Evolutionary conservation across 2,888 invertebrate species (phyloP).

Genomic region (Zele albiditarsus): DNA sequence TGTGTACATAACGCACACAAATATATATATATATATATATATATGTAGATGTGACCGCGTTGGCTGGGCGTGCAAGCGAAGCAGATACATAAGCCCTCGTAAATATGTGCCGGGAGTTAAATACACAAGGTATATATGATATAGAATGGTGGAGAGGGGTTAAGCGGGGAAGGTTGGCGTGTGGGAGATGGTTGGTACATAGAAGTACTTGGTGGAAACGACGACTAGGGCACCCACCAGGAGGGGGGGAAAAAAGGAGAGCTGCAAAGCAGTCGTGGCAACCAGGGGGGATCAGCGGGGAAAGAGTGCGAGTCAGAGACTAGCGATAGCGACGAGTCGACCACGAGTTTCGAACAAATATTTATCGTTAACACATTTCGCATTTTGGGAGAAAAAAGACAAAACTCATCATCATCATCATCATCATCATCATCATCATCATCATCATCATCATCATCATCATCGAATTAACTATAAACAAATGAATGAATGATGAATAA

Average conservation of each 20-base stretch:
- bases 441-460: no score
- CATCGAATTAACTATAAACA: no score
- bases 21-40: slow-evolving; percentile 43
- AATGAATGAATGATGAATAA: no score
- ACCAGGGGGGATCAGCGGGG: slow-evolving; percentile 46
- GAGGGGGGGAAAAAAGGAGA: slow-evolving; percentile 61
- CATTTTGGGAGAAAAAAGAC: no score
- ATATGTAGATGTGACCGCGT: slow-evolving; percentile 38
- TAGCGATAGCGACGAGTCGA: slow-evolving; percentile 60
- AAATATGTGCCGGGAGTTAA: slow-evolving; percentile 56
- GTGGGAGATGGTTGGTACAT: slow-evolving; percentile 70
- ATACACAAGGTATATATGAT: slow-evolving; percentile 62
- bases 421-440: no score
- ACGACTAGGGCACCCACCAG: slow-evolving; percentile 67
- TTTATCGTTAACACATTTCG: slow-evolving; percentile 13
- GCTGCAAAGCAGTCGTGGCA: slow-evolving; percentile 59
- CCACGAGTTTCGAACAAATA: slow-evolving; percentile 45
- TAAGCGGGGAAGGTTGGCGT: slow-evolving; percentile 62
- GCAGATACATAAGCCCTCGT: slow-evolving; percentile 46
- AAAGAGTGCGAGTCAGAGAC: slow-evolving; percentile 39
- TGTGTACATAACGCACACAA: slow-evolving; percentile 45
- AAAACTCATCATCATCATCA: no score
- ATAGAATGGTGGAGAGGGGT: slow-evolving; percentile 47
- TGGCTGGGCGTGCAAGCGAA: slow-evolving; percentile 42
- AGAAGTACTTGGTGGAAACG: slow-evolving; percentile 71